Conservation (phyloP, 2,113 vertebrate species). For the Chrysochloris asiatica region DNA sequence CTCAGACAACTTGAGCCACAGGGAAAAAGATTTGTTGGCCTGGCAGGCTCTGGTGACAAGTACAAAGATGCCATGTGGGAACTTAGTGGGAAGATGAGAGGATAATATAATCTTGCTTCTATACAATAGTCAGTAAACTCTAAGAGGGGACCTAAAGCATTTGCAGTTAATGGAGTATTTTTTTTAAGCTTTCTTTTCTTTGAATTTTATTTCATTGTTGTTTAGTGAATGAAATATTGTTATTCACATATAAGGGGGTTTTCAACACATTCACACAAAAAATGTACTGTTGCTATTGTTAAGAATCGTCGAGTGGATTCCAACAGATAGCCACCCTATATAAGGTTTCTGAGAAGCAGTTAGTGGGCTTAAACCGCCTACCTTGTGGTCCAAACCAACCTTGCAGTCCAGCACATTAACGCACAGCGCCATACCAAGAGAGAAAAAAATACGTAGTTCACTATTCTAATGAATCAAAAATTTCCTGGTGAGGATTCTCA, state of each 20-base stretch:
- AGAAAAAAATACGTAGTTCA: background rate
- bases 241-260: background rate
- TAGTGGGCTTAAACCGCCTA: too few relatives aligned
- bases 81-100: background rate
- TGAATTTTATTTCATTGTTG: background rate
- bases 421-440: too few relatives aligned
- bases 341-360: too few relatives aligned
- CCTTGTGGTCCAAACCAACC: too few relatives aligned
- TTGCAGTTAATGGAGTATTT: background rate
- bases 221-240: background rate
- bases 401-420: background rate
- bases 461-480: conserved; percentile 28
- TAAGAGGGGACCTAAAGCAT: background rate
- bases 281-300: background rate
- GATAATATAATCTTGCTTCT: background rate
- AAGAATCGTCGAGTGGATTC: too few relatives aligned
- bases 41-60: background rate
- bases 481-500: conserved; percentile 26
- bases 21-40: background rate
- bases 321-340: too few relatives aligned
- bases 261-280: background rate
- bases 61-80: background rate
- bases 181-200: background rate
- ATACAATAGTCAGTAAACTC: background rate
- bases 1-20: background rate